phyloP scores from a whole-genome alignment of 2,888 invertebrate genomes.

The Drosophila kuntzei region DNA sequence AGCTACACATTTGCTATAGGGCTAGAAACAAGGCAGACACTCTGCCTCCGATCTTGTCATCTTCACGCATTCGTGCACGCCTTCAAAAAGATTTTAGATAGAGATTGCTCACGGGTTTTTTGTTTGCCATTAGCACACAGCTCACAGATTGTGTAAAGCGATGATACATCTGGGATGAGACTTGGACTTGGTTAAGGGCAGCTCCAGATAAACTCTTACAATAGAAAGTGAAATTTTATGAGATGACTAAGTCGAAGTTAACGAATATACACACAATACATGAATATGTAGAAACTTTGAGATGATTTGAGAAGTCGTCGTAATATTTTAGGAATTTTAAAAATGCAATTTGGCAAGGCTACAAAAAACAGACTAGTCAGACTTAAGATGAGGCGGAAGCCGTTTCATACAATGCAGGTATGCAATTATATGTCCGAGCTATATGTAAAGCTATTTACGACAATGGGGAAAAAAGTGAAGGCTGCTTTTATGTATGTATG shows the following conservation, averaged over 20 bases:
- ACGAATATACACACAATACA: slow-evolving; percentile 17
- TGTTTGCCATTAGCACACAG: slow-evolving; percentile 24
- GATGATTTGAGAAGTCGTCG: not conserved
- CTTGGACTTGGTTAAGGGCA: slow-evolving; percentile 17
- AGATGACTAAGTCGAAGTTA: slow-evolving; percentile 60
- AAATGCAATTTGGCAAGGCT: slow-evolving; percentile 21
- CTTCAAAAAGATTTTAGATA: slow-evolving; percentile 8
- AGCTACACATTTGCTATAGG: slow-evolving; percentile 12
- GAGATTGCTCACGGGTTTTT: slow-evolving; percentile 16
- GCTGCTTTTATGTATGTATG: slow-evolving; percentile 12
- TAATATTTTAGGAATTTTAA: slow-evolving; percentile 19
- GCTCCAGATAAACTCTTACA: slow-evolving; percentile 51
- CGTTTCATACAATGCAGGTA: slow-evolving; percentile 27
- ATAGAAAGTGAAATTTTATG: slow-evolving; percentile 63
- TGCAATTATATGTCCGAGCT: not conserved
- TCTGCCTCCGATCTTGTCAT: slow-evolving; percentile 18
- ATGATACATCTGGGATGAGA: slow-evolving; percentile 22
- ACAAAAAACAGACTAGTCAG: slow-evolving; percentile 13
- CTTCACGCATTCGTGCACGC: slow-evolving; percentile 14
- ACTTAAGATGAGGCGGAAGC: slow-evolving; percentile 2
- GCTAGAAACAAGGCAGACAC: slow-evolving; percentile 18
- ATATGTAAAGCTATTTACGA: slow-evolving; percentile 1
- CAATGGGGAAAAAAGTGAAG: slow-evolving; percentile 48
- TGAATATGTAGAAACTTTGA: slow-evolving; percentile 6
- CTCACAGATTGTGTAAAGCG: slow-evolving; percentile 61